phyloP scores from a whole-genome alignment of 2,797 vertebrate species.

The Sebastes variabilis region DNA sequence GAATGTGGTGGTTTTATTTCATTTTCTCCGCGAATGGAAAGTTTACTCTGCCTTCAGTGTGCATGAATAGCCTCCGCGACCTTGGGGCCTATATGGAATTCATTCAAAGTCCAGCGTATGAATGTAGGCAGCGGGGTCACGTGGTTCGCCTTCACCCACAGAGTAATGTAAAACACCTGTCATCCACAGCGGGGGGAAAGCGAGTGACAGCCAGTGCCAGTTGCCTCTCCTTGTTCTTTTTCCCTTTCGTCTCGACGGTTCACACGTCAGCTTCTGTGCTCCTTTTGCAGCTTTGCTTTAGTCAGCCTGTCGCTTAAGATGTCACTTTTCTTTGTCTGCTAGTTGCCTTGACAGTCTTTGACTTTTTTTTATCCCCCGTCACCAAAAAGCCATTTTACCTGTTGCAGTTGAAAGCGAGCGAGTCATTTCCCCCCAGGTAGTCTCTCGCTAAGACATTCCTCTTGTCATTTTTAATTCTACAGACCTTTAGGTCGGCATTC shows the following conservation, averaged over 20 bases:
- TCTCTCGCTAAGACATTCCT: slow-evolving; percentile 12
- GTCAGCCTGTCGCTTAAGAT: slow-evolving; percentile 53
- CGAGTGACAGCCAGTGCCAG: slow-evolving; percentile 58
- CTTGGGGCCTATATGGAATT: slow-evolving; percentile 36
- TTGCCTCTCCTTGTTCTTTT: slow-evolving; percentile 44
- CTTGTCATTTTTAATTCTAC: slow-evolving; percentile 29
- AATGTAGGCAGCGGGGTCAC: slow-evolving; percentile 24
- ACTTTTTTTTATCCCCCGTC: slow-evolving; percentile 17
- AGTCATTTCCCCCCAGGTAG: slow-evolving; percentile 24
- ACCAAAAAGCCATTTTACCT: slow-evolving; percentile 41
- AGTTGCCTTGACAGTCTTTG: slow-evolving; percentile 44
- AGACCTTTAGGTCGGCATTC: slow-evolving; percentile 43
- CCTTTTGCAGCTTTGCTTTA: slow-evolving; percentile 48
- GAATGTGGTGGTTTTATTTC: slow-evolving; percentile 42
- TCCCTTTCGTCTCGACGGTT: slow-evolving; percentile 47
- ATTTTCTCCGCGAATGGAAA: slow-evolving; percentile 51
- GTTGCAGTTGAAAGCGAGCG: slow-evolving; percentile 9
- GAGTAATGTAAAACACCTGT: slow-evolving; percentile 75
- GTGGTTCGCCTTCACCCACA: slow-evolving; percentile 32
- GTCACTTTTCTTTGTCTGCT: slow-evolving; percentile 55
- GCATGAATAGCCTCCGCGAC: slow-evolving; percentile 41
- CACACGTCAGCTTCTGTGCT: slow-evolving; percentile 34
- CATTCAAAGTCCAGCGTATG: slow-evolving; percentile 38
- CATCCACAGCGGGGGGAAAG: slow-evolving; percentile 47
- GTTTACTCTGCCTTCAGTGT: slow-evolving; percentile 49